Percentiles rank a stretch among this genome's conserved stretches.
Evolutionary conservation across 2,797 vertebrate genomes (phyloP).

Genomic region (Enteromius anoplus): DNA sequence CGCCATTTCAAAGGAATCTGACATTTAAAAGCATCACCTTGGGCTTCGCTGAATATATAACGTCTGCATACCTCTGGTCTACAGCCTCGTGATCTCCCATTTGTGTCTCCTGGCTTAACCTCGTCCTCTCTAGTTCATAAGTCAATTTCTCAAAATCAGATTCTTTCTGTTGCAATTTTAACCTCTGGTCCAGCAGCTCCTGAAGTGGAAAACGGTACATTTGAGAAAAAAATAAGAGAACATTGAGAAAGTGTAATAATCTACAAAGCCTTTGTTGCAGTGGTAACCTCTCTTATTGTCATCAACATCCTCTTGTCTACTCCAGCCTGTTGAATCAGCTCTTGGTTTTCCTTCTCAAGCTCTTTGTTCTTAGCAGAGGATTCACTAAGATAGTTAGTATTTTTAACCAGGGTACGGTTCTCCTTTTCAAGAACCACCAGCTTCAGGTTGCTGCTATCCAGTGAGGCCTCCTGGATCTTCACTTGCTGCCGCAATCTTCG

Average conservation of each 20-base stretch:
- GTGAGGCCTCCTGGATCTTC: conserved; percentile 92
- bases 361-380: conserved; percentile 89
- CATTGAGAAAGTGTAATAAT: neutral
- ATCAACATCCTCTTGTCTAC: conserved; percentile 95
- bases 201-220: conserved; percentile 60
- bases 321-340: conserved; percentile 88
- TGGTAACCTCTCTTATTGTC: conserved; percentile 89
- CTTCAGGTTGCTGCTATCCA: conserved; percentile 90
- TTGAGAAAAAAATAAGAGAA: neutral
- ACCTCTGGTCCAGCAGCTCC: conserved; percentile 95
- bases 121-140: conserved; percentile 95
- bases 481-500: conserved; percentile 92
- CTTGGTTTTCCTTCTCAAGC: conserved; percentile 93
- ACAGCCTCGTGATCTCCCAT: conserved; percentile 90
- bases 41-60: neutral
- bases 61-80: conserved; percentile 66
- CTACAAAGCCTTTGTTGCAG: neutral
- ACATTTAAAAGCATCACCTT: conserved; percentile 2
- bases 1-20: neutral
- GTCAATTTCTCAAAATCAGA: conserved; percentile 96
- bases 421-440: conserved; percentile 91
- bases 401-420: conserved; percentile 91
- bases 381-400: conserved; percentile 90
- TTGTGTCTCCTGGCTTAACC: conserved; percentile 91
- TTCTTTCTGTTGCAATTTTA: conserved; percentile 94